Percentiles rank a stretch among this genome's conserved stretches.
Conservation (phyloP, 92 coral and sea anemone species). For the Pocillopora meandrina region DNA sequence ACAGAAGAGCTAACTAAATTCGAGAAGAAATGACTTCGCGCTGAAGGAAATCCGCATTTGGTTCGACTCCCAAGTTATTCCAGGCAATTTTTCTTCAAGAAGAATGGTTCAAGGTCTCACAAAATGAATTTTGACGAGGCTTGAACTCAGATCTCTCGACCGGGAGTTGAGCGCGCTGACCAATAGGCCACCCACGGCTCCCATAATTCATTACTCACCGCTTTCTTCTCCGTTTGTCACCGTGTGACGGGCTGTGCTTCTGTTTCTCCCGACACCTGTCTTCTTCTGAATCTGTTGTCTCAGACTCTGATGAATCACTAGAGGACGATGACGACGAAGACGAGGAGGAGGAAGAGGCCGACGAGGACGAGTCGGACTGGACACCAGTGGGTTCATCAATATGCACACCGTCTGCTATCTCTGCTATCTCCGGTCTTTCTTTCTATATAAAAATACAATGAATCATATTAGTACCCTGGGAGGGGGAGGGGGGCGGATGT, state of each 20-base stretch:
- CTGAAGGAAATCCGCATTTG: too few species aligned
- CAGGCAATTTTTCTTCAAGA: too few species aligned
- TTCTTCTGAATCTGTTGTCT: conserved; percentile 75
- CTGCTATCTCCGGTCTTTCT: conserved; percentile 90
- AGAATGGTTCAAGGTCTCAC: too few species aligned
- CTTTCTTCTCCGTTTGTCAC: conserved; percentile 58
- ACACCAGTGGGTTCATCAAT: conserved; percentile 90
- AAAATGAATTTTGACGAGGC: too few species aligned
- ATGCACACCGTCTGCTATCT: conserved; percentile 77
- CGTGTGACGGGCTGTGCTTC: conserved; percentile 57
- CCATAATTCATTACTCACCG: conserved; percentile 18
- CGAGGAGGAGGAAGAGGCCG: conserved; percentile 89
- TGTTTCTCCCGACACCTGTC: conserved; percentile 74
- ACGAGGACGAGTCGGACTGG: conserved; percentile 92
- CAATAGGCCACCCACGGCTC: not conserved
- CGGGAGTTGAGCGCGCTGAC: not conserved
- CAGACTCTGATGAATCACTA: conserved; percentile 68
- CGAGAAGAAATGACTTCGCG: too few species aligned
- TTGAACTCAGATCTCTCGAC: too few species aligned
- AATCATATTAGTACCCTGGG: too few species aligned
- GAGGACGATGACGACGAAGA: conserved; percentile 85
- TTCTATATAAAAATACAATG: conserved; percentile 42
- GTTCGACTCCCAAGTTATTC: too few species aligned
- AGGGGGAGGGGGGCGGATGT: too few species aligned
- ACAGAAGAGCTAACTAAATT: too few species aligned